Evolutionary conservation across 2,888 invertebrate genomes (phyloP), one percentile per base, ranked within the genome.

Genomic region (Thymelicus acteon): DNA sequence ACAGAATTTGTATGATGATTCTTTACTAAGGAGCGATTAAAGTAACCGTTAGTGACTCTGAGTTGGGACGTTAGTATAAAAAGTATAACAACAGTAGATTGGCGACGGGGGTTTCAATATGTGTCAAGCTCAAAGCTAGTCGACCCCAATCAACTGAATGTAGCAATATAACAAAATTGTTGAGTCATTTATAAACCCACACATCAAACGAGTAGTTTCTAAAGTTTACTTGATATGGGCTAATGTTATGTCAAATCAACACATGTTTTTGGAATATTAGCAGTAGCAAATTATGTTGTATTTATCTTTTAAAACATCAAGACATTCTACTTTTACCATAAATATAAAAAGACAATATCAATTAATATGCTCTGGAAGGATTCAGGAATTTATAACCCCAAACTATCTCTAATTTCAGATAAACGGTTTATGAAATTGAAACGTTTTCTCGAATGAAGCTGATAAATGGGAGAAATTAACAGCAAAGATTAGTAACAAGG

Each of bases 401-500:
- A 44, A 44, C 12, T 44, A 10, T 44, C 3, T 10, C 1, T 8
- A 44, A 44, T 12, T 44, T 44, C 4, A 12, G 2, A 44, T 10
- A 44, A 44, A 44, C 12, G 44, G 8, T 12, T 4, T 44, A 60
- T 15, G 40, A 24, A 39, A 39, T 60, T 40, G 7, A 15, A 60
- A 31, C 7, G 40, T 60, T 40, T 44, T 44, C 44, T 8, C 12
- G 52, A 52, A 19, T 52, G 19, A 24, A 24, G 54, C 24, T 10
- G 12, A 54, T 54, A n/a, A 52, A 15, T 15, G 49, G 24, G 24
- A 54, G 24, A 54, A 54, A 31, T 54, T 24, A 44, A 24, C 49
- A 61, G 49, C 54, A 58, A 37, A 48, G 60, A 66, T 68, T 66
- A 71, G 49, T n/a, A 68, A 72, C 24, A 15, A 74, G 74, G 71